Evolutionary conservation across 2,888 invertebrate genomes (phyloP), one percentile per base, ranked within the genome.

Genomic region (Microctonus brassicae): DNA sequence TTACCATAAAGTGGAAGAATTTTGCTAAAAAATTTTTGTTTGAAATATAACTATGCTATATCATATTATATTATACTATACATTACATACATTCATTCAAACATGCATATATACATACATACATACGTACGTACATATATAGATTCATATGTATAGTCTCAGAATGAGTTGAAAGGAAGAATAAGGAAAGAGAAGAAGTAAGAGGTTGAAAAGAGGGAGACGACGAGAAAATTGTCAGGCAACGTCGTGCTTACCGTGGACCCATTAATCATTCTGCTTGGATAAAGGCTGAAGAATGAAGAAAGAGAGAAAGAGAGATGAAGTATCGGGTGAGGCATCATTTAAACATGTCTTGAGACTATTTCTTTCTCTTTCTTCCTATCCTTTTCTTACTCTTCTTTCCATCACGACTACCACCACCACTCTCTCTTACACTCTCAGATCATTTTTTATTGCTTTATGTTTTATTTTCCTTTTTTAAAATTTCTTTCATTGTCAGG

Each of bases 201-300:
- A 17, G 47, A 47, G 47, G 17, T 47, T n/a, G 47, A 47, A 47
- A 42, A 22, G 68, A 69, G 61, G 61, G 42, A 70, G 69, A 60
- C 60, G 70, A 70, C 72, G 64, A 70, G 68, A 73, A 69, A 76
- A 73, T 79, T 75, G 77, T 74, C 75, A 73, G 69, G 67, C 47
- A 69, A 70, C 75, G 65, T 60, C 47, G 69, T 72, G 71, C 64
- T 65, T 70, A 58, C 57, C 36, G 62, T 75, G 85, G 82, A 83
- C 82, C 81, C 86, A 87, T 87, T 87, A 87, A 87, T 86, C 86
- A 86, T 86, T 79, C 77, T 68, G 75, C 77, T 73, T 52, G 81
- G 82, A 82, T 83, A 84, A 84, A 86, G 83, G 83, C 82, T 80
- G 78, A 73, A 81, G 79, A 71, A 68, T 55, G 58, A 66, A 75